Evolutionary conservation across 2,113 vertebrate genomes (phyloP).

Genomic region (Rhipidura dahli): DNA sequence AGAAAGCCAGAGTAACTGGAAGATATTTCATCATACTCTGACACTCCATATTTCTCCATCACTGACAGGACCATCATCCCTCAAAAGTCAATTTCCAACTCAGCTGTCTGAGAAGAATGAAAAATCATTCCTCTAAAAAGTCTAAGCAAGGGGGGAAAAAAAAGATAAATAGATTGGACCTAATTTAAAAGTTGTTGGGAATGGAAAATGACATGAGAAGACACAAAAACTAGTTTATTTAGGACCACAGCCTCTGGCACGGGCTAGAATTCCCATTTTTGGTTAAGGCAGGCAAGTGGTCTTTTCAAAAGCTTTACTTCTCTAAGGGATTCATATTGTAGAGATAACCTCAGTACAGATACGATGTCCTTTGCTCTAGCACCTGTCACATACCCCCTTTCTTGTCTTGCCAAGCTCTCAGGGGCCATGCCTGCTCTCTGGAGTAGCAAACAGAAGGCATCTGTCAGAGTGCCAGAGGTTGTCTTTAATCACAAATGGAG

Average conservation of each 20-base stretch:
- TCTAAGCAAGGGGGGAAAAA: not conserved
- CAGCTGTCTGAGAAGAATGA: conserved; percentile 43
- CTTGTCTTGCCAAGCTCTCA: conserved; percentile 18
- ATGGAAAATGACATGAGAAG: not conserved
- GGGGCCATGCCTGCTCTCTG: conserved; percentile 5
- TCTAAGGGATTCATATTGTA: not conserved
- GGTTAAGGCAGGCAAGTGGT: not conserved
- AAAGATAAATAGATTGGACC: not conserved
- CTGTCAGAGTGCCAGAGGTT: conserved; percentile 47
- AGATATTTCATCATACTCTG: conserved; percentile 14
- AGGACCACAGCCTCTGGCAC: not conserved
- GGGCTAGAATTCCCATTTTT: conserved; percentile 16
- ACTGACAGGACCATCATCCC: conserved; percentile 25
- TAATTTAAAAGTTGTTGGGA: conserved; percentile 24
- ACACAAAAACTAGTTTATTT: not conserved
- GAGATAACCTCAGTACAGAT: conserved; percentile 32
- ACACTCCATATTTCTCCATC: conserved; percentile 42
- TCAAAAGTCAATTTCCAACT: conserved; percentile 55
- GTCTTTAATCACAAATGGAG: conserved; percentile 37
- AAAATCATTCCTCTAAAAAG: conserved; percentile 19
- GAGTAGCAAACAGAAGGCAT: conserved; percentile 9
- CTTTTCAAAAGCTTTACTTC: conserved; percentile 21
- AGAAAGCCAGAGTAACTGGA: not conserved
- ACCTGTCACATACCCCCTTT: conserved; percentile 19
- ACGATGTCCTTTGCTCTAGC: conserved; percentile 26